phyloP scores from a whole-genome alignment of 2,888 invertebrate species.

The Siphlonurus alternatus region DNA sequence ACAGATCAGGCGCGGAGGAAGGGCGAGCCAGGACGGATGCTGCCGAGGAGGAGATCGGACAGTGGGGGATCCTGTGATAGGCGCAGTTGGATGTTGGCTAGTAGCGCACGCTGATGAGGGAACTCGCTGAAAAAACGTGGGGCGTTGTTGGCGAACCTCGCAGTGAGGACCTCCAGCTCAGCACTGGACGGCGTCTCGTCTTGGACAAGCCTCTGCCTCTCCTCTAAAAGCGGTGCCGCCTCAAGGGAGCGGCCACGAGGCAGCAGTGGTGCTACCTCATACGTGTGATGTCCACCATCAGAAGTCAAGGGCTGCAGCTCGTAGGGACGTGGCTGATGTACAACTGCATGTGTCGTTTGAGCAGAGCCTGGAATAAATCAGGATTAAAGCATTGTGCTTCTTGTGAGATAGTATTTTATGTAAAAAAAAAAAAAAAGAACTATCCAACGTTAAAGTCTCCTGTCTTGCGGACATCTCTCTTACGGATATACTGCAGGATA shows the following conservation, averaged over 20 bases:
- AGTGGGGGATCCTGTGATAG: background rate
- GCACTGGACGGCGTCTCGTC: background rate
- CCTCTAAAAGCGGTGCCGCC: background rate
- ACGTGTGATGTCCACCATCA: no score
- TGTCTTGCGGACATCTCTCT: no score
- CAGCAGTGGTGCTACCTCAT: no score
- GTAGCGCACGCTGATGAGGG: constrained; percentile 6
- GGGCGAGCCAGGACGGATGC: constrained; percentile 7
- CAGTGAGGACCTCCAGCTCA: background rate
- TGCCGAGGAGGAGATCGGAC: constrained; percentile 4
- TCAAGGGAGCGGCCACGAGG: background rate
- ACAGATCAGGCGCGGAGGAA: constrained; percentile 5
- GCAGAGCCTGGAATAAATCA: no score
- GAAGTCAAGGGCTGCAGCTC: no score
- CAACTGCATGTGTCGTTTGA: no score
- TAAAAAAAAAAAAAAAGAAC: no score
- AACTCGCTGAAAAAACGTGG: constrained; percentile 4
- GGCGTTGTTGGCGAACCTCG: background rate
- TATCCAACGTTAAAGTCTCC: no score
- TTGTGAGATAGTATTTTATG: no score
- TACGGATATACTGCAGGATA: no score
- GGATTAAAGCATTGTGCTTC: no score
- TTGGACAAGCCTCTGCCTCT: background rate
- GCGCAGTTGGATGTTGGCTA: background rate
- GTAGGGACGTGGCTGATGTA: no score